Evolutionary conservation across 1,140 invertebrate species (phyloP).

Genomic region (Pygmarrhopalites habei): DNA sequence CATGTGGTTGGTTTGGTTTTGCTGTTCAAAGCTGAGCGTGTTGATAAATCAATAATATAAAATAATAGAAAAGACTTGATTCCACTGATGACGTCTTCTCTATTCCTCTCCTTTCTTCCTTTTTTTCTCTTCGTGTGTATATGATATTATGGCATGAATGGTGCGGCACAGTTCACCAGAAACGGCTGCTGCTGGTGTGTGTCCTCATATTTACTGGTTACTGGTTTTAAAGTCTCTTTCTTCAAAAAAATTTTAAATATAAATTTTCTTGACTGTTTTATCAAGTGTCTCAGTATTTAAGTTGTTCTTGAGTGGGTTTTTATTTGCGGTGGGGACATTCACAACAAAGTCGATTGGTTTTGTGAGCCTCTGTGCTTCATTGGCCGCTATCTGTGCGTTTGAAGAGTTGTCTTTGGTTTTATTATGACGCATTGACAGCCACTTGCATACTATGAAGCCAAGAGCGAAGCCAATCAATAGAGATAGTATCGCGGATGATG

Average conservation of each 20-base stretch:
- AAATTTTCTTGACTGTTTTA: slow-evolving; percentile 39
- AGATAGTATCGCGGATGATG: slow-evolving; percentile 29
- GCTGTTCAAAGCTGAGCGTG: no score
- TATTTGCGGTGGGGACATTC: slow-evolving; percentile 27
- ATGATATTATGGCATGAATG: no score
- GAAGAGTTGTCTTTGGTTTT: slow-evolving; percentile 30
- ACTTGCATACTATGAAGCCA: slow-evolving; percentile 29
- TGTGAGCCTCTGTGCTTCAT: slow-evolving; percentile 37
- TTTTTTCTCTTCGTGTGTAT: no score
- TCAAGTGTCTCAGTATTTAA: slow-evolving; percentile 35
- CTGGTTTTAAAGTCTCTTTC: no score
- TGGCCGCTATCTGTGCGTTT: slow-evolving; percentile 32
- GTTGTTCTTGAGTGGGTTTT: slow-evolving; percentile 33
- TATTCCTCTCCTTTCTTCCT: no score
- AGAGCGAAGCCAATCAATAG: slow-evolving; percentile 34
- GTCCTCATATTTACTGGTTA: no score
- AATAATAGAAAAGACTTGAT: no score
- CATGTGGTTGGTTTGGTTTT: no score
- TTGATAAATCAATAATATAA: no score
- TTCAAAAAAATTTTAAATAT: slow-evolving; percentile 30
- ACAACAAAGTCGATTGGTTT: slow-evolving; percentile 39
- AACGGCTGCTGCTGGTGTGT: no score
- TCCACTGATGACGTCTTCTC: no score
- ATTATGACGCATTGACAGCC: slow-evolving; percentile 21
- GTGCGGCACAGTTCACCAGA: no score